Percentiles rank a stretch among this genome's conserved stretches.
These are phyloP conservation scores for Thalassaphorura encarpata DNA, from an alignment of 1,140 invertebrate genomes.

Conservation along the genomic window DNA sequence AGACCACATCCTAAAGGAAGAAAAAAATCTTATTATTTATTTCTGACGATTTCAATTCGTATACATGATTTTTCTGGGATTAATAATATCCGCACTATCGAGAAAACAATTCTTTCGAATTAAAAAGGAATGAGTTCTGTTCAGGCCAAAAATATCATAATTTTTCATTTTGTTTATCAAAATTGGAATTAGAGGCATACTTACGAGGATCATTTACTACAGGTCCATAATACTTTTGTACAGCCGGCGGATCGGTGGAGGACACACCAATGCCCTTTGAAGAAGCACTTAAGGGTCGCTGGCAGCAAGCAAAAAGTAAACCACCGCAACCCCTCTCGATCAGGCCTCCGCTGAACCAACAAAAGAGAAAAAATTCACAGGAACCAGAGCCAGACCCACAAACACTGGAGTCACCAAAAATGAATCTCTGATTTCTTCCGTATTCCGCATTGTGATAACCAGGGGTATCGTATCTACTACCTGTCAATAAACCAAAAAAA, in stretches of 20 bases:
- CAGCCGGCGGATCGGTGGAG: conserved; percentile 31
- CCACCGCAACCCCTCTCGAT: conserved; percentile 71
- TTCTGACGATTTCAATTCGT: neutral
- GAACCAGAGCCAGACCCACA: conserved; percentile 51
- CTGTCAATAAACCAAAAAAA: no score
- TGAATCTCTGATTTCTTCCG: conserved; percentile 17
- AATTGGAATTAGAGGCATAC: conserved; percentile 16
- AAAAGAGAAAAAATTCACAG: conserved; percentile 75
- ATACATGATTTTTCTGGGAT: no score
- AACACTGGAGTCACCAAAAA: conserved; percentile 42
- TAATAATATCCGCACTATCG: no score
- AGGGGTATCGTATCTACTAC: no score
- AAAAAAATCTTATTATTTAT: conserved; percentile 4
- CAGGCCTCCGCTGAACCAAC: conserved; percentile 76
- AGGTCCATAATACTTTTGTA: conserved; percentile 46
- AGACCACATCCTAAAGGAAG: conserved; percentile 65
- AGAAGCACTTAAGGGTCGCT: conserved; percentile 55
- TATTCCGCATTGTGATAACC: no score
- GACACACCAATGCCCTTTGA: conserved; percentile 45
- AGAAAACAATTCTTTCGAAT: no score
- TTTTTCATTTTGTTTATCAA: no score
- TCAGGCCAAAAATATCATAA: neutral
- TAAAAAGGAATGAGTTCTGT: conserved; percentile 8
- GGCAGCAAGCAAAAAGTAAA: conserved; percentile 78
- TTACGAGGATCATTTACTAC: conserved; percentile 43